Evolutionary conservation across 1,140 invertebrate species (phyloP).

Genomic region (Leptonema lineaticorne): DNA sequence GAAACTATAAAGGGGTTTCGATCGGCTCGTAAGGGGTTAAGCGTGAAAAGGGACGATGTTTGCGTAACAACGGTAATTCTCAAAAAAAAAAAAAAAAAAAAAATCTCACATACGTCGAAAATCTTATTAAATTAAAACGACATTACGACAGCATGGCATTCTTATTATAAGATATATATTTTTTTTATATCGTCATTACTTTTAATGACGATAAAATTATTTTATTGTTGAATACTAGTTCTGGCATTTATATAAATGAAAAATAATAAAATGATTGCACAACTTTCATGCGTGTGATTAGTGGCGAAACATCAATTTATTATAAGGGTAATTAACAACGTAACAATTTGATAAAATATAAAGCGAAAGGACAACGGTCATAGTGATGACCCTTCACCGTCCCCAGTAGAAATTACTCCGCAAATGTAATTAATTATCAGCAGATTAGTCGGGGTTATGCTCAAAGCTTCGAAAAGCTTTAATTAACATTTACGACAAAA

Average conservation of each 20-base stretch:
- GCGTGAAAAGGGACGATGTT: not conserved
- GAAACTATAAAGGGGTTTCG: conserved; percentile 12
- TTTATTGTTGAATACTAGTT: too few species aligned
- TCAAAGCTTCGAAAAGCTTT: not conserved
- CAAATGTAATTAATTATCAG: conserved; percentile 11
- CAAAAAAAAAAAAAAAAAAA: not conserved
- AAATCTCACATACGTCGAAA: not conserved
- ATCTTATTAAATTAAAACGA: conserved; percentile 2
- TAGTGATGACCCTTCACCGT: not conserved
- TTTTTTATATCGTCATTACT: too few species aligned
- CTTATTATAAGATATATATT: too few species aligned
- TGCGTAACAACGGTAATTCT: not conserved
- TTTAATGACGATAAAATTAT: too few species aligned
- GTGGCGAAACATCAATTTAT: too few species aligned
- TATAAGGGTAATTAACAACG: conserved; percentile 1
- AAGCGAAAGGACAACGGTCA: not conserved
- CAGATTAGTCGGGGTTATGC: not conserved
- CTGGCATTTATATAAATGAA: too few species aligned
- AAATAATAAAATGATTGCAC: too few species aligned
- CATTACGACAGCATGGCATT: too few species aligned
- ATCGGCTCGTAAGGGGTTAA: not conserved
- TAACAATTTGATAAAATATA: conserved; percentile 2
- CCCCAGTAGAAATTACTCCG: not conserved
- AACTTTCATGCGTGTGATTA: too few species aligned
- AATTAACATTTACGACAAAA: conserved; percentile 5